phyloP scores from a whole-genome alignment of 2,888 invertebrate genomes.

The Cephus pygmeus region DNA sequence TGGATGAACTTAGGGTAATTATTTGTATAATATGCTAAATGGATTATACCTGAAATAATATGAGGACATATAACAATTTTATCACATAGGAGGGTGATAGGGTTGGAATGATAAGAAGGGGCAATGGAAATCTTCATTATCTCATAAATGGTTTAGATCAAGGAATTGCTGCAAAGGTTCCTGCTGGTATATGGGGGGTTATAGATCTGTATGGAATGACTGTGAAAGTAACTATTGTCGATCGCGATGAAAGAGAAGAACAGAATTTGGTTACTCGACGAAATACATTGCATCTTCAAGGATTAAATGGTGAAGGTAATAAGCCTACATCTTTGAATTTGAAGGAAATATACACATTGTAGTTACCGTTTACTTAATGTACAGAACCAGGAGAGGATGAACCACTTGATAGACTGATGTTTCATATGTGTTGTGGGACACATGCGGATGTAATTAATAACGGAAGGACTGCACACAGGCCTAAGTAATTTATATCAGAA shows the following conservation, averaged over 20 bases:
- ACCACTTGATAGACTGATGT: slow-evolving; percentile 78
- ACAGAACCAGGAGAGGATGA: slow-evolving; percentile 60
- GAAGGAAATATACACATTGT: background rate
- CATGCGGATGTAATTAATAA: slow-evolving; percentile 93
- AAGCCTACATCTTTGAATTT: background rate
- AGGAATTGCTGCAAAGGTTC: slow-evolving; percentile 88
- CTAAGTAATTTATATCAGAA: slow-evolving; percentile 74
- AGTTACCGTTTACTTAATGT: slow-evolving; percentile 4
- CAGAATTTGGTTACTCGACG: slow-evolving; percentile 79
- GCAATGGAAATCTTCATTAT: slow-evolving; percentile 88
- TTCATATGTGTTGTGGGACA: slow-evolving; percentile 91
- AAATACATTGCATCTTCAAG: slow-evolving; percentile 71
- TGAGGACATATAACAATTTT: slow-evolving; percentile 9
- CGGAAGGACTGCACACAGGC: slow-evolving; percentile 90
- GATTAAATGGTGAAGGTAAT: slow-evolving; percentile 53
- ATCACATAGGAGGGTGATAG: slow-evolving; percentile 82
- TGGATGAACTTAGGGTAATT: slow-evolving; percentile 87
- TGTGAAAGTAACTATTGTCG: slow-evolving; percentile 88
- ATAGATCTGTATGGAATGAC: slow-evolving; percentile 96
- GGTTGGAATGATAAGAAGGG: slow-evolving; percentile 90
- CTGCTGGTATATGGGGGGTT: slow-evolving; percentile 89
- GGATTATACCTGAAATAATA: background rate
- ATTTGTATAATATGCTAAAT: background rate
- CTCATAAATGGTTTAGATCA: slow-evolving; percentile 94
- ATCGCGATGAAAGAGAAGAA: slow-evolving; percentile 82